Conservation (phyloP, 1,140 invertebrate species). For the Ceratoteleas bidentatus region DNA sequence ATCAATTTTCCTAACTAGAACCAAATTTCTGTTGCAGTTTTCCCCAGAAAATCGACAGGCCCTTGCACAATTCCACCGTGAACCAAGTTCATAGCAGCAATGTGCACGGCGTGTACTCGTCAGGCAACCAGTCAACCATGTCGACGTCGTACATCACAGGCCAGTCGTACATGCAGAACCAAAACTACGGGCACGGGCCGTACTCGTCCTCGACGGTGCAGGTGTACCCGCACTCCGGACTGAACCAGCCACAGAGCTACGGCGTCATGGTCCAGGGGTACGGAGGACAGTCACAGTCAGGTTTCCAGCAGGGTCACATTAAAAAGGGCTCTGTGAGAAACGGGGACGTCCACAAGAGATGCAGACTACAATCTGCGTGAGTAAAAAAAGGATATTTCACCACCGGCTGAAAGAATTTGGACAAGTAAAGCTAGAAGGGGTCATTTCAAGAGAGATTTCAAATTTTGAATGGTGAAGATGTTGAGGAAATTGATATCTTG, state of each 20-base stretch:
- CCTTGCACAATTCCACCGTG: too few relatives aligned
- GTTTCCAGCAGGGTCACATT: conserved; percentile 83
- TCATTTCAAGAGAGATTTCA: too few relatives aligned
- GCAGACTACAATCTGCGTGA: conserved; percentile 86
- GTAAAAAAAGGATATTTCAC: too few relatives aligned
- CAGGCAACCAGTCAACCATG: conserved; percentile 76
- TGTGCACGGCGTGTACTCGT: conserved; percentile 76
- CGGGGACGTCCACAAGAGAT: conserved; percentile 86
- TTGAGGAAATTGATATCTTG: too few relatives aligned
- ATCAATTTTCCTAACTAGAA: too few relatives aligned
- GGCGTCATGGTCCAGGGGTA: conserved; percentile 74
- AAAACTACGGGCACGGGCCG: conserved; percentile 78
- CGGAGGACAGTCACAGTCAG: conserved; percentile 77
- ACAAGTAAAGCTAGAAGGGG: too few relatives aligned
- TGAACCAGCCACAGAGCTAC: conserved; percentile 71
- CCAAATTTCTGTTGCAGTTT: too few relatives aligned
- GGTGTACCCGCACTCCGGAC: conserved; percentile 76
- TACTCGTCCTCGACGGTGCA: conserved; percentile 75
- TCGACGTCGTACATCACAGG: conserved; percentile 80
- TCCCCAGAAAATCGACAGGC: too few relatives aligned
- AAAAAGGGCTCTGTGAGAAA: conserved; percentile 86
- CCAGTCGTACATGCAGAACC: conserved; percentile 82
- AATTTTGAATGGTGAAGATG: too few relatives aligned
- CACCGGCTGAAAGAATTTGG: too few relatives aligned
- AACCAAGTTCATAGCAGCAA: conserved; percentile 71